Base-by-base conservation (phyloP, 1,140 invertebrate species). In the Temnothorax nylanderi region DNA sequence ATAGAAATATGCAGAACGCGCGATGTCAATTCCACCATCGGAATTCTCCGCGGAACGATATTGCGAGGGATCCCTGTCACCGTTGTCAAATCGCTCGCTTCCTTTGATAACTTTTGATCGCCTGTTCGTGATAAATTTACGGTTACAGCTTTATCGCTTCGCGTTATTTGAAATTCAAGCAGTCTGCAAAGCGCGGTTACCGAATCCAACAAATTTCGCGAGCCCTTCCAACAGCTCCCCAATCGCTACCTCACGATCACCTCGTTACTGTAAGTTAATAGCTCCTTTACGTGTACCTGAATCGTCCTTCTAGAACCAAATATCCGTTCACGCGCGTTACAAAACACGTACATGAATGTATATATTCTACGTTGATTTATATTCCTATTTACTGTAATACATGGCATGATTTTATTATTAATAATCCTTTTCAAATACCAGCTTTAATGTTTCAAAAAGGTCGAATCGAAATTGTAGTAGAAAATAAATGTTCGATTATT, bases 141-240 rank as follows among this genome's bases (percentile, higher is more conserved):
- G 54, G 34, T 44, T 81, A 44, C 64, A 26, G n/a, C 51, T 81
- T 81, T 81, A 81, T 81, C 78, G 49, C 13, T 8, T 26, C 47
- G 37, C 21, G 51, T 44, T 71, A 71, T 81, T 81, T 81, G 65
- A 81, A 71, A 71, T 71, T 81, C 78, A 81, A 81, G 13, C 51
- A 41, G 62, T 47, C 47, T 69, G 37, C 77, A 81, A 71, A 81
- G 21, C 65, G 21, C 65, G 37, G 65, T 56, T 56, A n/a, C 49
- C 37, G 49, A 81, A 81, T 81, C 41, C 78, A 44, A 56, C 49
- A 56, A 81, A 81, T 71, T 71, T 81, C n/a, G 56, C 65, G 77
- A 41, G 26, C 18, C 64, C 34, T 41, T 56, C 65, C 78, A 51
- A 58, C 65, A 58, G 41, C 37, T 32, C 21, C 32, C 49, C 37